Conservation (phyloP, 2,113 vertebrate species). For the Ammodytes dubius region DNA sequence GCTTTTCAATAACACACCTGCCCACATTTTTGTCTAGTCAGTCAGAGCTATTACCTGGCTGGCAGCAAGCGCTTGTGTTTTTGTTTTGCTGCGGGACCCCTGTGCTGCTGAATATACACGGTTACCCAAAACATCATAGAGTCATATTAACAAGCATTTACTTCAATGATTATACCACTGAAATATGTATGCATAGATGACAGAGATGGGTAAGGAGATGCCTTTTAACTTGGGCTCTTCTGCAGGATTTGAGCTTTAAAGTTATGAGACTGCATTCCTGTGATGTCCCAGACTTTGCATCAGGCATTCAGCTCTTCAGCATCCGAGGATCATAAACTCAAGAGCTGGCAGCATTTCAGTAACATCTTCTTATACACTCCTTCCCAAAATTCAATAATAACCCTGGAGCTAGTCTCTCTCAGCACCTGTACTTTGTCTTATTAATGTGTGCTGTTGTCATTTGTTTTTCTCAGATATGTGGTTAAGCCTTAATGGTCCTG, state of each 20-base stretch:
- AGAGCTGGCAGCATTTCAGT: neutral
- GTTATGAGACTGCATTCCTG: slow-evolving; percentile 12
- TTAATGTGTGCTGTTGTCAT: neutral
- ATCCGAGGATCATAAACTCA: slow-evolving; percentile 20
- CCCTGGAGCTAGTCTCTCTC: neutral
- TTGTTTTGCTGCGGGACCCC: slow-evolving; percentile 2
- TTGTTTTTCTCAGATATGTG: neutral
- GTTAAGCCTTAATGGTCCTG: neutral
- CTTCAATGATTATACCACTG: slow-evolving; percentile 27
- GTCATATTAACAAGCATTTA: slow-evolving; percentile 51
- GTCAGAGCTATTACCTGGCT: slow-evolving; percentile 14
- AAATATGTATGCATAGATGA: slow-evolving; percentile 42
- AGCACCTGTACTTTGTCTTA: neutral
- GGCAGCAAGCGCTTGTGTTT: slow-evolving; percentile 5
- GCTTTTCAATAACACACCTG: slow-evolving; percentile 13
- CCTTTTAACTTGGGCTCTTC: slow-evolving; percentile 30
- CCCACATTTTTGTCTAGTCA: slow-evolving; percentile 16
- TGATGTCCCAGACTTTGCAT: slow-evolving; percentile 39
- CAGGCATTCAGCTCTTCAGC: slow-evolving; percentile 23
- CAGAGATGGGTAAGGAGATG: neutral
- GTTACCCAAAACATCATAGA: slow-evolving; percentile 33
- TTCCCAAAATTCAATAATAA: slow-evolving; percentile 15
- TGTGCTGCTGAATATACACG: neutral
- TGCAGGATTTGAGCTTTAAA: slow-evolving; percentile 28
- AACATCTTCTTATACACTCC: neutral